Base-by-base conservation (phyloP, 2,888 invertebrate genomes). In the Coleophora deauratella region DNA sequence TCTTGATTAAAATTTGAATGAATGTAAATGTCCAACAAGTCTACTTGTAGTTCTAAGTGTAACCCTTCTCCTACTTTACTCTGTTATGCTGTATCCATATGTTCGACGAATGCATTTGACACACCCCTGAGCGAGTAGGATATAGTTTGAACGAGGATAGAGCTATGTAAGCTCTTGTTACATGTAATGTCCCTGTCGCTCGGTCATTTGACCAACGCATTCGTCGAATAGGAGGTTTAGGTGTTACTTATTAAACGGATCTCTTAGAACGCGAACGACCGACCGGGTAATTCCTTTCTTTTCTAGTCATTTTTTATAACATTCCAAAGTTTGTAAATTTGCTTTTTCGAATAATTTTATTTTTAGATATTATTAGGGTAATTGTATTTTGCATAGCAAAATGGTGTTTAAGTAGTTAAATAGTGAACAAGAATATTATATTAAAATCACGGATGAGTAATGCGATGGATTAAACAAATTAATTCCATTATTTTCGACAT, bases 331-430 rank as follows among this genome's bases (percentile, higher is more conserved):
- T 59, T 73, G 62, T 76, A 67, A 62, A 66, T 66, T 21, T 69
- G 63, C 69, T 73, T n/a, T n/a, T n/a, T n/a, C n/a, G n/a, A n/a
- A n/a, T n/a, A n/a, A n/a, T n/a, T n/a, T 72, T 57, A 56, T 52
- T 68, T 69, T 71, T 67, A 66, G 55, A 57, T 66, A 63, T 69
- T 63, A 64, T 59, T 76, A 77, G 75, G 70, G 59, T 78, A 76
- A 74, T 21, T 68, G 72, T 78, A 78, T 80, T 84, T 84, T 84
- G 84, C 84, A 84, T 78, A 82, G 84, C 84, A 84, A 82, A 84
- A 80, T 76, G 63, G 59, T 72, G 70, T 82, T 76, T 72, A 62
- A 54, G 73, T 81, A 76, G 72, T 62, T 61, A 51, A 68, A 66
- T 72, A 72, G 66, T 52, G 58, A 64, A 62, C 69, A 59, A 67